phyloP scores from a whole-genome alignment of 1,140 invertebrate species.

The Drosophila asahinai region DNA sequence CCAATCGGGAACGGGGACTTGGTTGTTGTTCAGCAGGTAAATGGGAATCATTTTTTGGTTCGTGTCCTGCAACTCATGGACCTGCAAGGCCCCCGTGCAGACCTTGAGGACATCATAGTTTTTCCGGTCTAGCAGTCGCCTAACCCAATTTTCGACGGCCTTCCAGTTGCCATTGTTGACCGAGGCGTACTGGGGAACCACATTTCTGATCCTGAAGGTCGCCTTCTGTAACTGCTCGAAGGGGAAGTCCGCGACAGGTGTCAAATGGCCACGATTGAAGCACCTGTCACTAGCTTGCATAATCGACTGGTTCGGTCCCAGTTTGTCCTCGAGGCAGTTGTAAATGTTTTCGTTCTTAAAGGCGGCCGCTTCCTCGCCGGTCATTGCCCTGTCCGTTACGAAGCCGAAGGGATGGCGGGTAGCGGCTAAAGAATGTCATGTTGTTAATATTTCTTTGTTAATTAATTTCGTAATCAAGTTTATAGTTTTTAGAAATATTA shows the following conservation, averaged over 20 bases:
- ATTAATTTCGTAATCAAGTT: background rate
- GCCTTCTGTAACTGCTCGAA: slow-evolving; percentile 14
- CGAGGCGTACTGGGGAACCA: slow-evolving; percentile 28
- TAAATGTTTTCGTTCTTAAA: background rate
- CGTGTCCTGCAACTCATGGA: slow-evolving; percentile 19
- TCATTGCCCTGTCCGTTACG: background rate
- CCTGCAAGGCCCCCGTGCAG: slow-evolving; percentile 41
- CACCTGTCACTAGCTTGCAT: background rate
- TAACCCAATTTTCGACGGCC: slow-evolving; percentile 38
- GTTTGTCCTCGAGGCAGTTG: slow-evolving; percentile 8
- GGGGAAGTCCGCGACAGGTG: slow-evolving; percentile 31
- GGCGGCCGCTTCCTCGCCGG: background rate
- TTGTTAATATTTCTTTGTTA: too few species aligned
- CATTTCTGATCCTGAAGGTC: slow-evolving; percentile 42
- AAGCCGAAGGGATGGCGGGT: background rate
- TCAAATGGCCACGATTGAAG: slow-evolving; percentile 57
- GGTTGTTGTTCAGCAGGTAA: slow-evolving; percentile 5
- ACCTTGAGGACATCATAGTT: slow-evolving; percentile 20
- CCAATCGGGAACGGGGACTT: slow-evolving; percentile 44
- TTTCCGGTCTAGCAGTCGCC: background rate
- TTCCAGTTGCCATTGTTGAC: slow-evolving; percentile 63
- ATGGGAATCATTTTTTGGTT: background rate
- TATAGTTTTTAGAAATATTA: background rate
- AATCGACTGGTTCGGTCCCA: slow-evolving; percentile 22
- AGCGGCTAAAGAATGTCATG: background rate